A percentile compares a stretch with the other conserved stretches of the same genome.
phyloP scores from a whole-genome alignment of 2,113 vertebrate species.

The Orthonyx spaldingii region DNA sequence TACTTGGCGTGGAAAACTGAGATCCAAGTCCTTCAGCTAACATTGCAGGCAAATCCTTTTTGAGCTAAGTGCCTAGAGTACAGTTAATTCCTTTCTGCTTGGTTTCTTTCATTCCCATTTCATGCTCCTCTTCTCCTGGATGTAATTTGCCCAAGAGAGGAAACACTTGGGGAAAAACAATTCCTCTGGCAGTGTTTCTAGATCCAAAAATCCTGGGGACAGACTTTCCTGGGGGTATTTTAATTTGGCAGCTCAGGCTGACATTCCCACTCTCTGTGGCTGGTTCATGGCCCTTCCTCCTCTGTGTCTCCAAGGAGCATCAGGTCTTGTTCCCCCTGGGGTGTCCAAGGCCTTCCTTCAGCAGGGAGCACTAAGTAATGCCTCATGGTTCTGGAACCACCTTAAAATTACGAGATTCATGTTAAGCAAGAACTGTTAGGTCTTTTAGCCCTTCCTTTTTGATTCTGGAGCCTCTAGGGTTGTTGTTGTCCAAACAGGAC shows the following conservation, averaged over 20 bases:
- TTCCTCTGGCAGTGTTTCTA: background rate
- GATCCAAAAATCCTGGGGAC: background rate
- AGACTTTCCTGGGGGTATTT: background rate
- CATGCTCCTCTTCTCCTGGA: background rate
- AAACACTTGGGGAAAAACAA: background rate
- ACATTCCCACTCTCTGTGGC: background rate
- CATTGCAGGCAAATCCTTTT: background rate
- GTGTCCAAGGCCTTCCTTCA: background rate
- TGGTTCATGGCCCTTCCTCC: background rate
- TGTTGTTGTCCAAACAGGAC: background rate
- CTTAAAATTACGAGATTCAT: background rate
- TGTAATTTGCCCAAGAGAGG: background rate
- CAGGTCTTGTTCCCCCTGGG: rapidly evolving
- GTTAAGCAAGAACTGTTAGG: background rate
- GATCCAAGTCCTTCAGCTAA: background rate
- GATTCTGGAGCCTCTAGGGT: background rate
- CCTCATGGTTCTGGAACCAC: background rate
- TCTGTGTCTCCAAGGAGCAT: background rate
- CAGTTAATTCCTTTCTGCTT: conserved; percentile 22
- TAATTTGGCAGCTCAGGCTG: background rate
- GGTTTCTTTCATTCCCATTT: conserved; percentile 1
- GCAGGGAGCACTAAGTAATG: background rate
- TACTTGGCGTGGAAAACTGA: background rate
- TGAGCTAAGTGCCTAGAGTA: background rate
- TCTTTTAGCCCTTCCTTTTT: background rate